Conservation (phyloP, 2,797 vertebrate genomes). For the Spinus pinus region DNA sequence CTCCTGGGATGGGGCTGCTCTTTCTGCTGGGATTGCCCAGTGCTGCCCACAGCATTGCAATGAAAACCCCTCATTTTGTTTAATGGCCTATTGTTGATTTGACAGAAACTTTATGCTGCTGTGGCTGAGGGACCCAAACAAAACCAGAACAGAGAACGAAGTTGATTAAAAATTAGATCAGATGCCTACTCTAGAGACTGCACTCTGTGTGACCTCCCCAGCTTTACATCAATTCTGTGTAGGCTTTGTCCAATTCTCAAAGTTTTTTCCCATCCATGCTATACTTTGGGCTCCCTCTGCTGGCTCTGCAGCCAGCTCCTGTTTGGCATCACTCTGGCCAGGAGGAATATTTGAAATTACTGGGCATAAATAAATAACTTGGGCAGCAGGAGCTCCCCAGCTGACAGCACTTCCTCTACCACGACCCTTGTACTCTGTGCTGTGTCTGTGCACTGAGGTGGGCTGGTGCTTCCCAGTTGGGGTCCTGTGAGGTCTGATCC, state of each 20-base stretch:
- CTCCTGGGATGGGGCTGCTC: background rate
- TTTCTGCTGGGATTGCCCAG: background rate
- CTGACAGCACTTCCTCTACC: accelerated
- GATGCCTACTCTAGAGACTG: background rate
- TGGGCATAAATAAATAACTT: background rate
- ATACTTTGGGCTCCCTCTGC: conserved; percentile 65
- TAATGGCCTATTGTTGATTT: background rate
- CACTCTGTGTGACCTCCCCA: conserved; percentile 51
- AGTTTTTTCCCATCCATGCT: background rate
- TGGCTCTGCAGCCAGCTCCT: background rate
- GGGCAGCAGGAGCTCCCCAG: background rate
- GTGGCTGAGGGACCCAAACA: background rate
- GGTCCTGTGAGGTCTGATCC: background rate
- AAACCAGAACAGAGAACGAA: background rate
- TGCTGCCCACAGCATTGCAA: background rate
- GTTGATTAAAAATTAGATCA: background rate
- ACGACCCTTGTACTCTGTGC: background rate
- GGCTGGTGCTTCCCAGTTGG: background rate
- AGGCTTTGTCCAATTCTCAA: conserved; percentile 34
- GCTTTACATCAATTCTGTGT: background rate
- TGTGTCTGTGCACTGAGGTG: background rate
- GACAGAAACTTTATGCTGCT: background rate
- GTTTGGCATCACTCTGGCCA: background rate
- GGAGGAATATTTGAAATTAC: background rate
- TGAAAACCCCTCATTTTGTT: background rate